These are phyloP conservation scores for Sakesphorus luctuosus DNA, from an alignment of 2,113 vertebrate species.

Conservation along the genomic window DNA sequence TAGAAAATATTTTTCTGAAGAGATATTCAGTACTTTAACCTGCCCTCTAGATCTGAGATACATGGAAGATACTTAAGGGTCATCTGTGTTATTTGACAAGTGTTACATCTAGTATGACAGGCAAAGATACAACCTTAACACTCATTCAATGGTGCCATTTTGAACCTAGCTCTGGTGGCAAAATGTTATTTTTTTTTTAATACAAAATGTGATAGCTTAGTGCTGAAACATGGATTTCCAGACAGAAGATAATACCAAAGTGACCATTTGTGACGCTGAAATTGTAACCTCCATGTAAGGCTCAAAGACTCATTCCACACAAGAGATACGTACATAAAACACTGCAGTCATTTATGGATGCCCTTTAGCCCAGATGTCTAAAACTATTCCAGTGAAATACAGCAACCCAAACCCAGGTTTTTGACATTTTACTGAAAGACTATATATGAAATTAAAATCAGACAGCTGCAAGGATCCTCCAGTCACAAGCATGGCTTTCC, in stretches of 20 bases:
- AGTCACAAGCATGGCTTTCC: not conserved
- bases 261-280: slow-evolving; percentile 59
- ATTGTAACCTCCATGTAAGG: slow-evolving; percentile 67
- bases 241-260: slow-evolving; percentile 78
- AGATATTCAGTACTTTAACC: slow-evolving; percentile 79
- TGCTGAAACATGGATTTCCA: slow-evolving; percentile 75
- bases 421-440: not conserved
- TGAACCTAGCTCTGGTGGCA: slow-evolving; percentile 82
- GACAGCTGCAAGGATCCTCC: not conserved
- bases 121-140: slow-evolving; percentile 86
- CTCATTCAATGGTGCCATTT: slow-evolving; percentile 83
- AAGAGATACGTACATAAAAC: not conserved
- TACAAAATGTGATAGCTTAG: slow-evolving; percentile 82
- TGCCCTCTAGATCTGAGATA: slow-evolving; percentile 82
- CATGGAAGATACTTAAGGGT: slow-evolving; percentile 81
- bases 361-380: slow-evolving; percentile 21
- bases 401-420: not conserved
- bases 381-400: slow-evolving; percentile 5
- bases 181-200: slow-evolving; percentile 78
- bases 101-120: slow-evolving; percentile 80
- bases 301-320: slow-evolving; percentile 47
- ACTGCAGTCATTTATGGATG: not conserved
- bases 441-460: not conserved
- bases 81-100: slow-evolving; percentile 86
- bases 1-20: slow-evolving; percentile 78